phyloP scores from a whole-genome alignment of 2,113 vertebrate species.

The Picathartes gymnocephalus region DNA sequence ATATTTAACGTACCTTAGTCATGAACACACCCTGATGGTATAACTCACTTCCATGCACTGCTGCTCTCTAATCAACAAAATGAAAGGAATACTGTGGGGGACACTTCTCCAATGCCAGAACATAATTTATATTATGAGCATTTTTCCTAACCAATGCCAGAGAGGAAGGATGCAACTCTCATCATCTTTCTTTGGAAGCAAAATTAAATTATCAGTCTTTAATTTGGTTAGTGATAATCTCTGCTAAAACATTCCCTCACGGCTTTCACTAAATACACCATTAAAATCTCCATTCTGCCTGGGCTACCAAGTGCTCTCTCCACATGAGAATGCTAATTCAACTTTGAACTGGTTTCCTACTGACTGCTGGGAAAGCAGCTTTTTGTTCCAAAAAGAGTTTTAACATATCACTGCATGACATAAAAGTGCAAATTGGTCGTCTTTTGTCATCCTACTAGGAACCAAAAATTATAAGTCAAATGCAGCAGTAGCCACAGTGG shows the following conservation, averaged over 20 bases:
- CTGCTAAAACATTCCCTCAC: constrained; percentile 51
- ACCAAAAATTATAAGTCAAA: neutral
- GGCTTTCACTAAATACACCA: constrained; percentile 51
- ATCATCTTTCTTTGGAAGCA: constrained; percentile 60
- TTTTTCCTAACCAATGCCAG: constrained; percentile 12
- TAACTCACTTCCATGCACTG: neutral
- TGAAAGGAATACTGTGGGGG: neutral
- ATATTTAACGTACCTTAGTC: neutral
- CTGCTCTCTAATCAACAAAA: neutral
- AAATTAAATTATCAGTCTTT: constrained; percentile 71
- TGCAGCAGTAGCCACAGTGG: neutral
- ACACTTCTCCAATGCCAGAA: neutral
- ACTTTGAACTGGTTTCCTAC: constrained; percentile 46
- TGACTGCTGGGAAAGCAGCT: constrained; percentile 45
- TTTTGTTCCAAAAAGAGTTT: neutral
- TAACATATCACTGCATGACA: neutral
- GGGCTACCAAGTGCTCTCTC: constrained; percentile 24
- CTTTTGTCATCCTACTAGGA: neutral
- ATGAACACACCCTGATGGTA: neutral
- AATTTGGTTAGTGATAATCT: constrained; percentile 68
- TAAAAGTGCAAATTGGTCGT: neutral
- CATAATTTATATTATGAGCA: constrained; percentile 27
- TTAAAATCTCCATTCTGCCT: constrained; percentile 33
- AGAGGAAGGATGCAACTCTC: constrained; percentile 27
- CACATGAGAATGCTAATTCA: constrained; percentile 2